phyloP scores from a whole-genome alignment of 2,797 vertebrate species.

The Bovichtus variegatus region DNA sequence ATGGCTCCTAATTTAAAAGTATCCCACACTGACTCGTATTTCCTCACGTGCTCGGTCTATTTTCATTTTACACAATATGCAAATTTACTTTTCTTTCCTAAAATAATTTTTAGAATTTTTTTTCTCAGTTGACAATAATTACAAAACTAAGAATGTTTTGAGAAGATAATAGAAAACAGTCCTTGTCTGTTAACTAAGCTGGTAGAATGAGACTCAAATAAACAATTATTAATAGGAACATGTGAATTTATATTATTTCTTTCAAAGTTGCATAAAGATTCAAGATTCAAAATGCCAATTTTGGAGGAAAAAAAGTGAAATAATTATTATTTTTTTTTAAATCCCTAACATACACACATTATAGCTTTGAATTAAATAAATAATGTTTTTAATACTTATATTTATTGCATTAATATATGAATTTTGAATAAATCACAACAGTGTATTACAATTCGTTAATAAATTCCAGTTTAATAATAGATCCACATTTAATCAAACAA shows the following conservation, averaged over 20 bases:
- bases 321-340: no score
- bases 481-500: not conserved
- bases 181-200: no score
- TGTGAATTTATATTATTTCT: not conserved
- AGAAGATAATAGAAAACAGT: no score
- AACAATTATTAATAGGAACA: not conserved
- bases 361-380: not conserved
- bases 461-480: not conserved
- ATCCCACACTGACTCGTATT: no score
- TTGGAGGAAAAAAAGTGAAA: not conserved
- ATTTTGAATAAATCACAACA: conserved; percentile 8
- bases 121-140: no score
- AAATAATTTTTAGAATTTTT: no score
- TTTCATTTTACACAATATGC: no score
- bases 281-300: not conserved
- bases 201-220: not conserved
- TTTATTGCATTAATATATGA: not conserved
- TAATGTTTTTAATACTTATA: not conserved
- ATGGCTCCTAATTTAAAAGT: no score
- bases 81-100: no score
- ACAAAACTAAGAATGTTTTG: no score
- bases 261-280: not conserved
- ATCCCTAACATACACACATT: not conserved
- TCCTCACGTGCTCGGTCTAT: no score
- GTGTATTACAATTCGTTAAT: not conserved